These are phyloP conservation scores for Toxotes lorentzi DNA, from an alignment of 2,797 vertebrate species.

Conservation along the genomic window DNA sequence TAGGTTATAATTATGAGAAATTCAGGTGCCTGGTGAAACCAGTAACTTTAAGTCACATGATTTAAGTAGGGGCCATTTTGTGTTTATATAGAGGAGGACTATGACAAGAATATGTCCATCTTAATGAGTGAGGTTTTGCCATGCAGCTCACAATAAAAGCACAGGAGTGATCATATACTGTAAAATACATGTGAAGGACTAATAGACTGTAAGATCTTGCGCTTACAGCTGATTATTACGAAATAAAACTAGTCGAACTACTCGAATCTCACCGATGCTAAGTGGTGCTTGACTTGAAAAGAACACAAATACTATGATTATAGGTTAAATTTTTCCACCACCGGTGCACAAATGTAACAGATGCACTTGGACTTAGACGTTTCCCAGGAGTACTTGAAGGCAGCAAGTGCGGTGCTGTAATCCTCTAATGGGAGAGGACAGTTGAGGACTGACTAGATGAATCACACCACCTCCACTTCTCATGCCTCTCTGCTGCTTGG, in stretches of 20 bases:
- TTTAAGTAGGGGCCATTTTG: neutral
- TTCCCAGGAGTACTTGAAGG: slow-evolving; percentile 36
- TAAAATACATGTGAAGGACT: neutral
- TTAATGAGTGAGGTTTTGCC: neutral
- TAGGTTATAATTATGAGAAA: neutral
- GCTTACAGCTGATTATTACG: neutral
- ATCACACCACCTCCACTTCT: slow-evolving; percentile 50
- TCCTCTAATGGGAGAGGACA: slow-evolving; percentile 23
- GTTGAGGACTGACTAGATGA: slow-evolving; percentile 25
- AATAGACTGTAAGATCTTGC: neutral
- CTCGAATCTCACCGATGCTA: neutral
- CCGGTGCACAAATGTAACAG: neutral
- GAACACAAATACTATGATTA: neutral
- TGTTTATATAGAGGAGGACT: too few species aligned
- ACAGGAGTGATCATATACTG: neutral
- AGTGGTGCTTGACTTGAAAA: neutral
- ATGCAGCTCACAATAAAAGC: neutral
- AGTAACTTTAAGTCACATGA: neutral
- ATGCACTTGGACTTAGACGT: neutral
- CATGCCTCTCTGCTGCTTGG: slow-evolving; percentile 4
- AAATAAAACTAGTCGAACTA: neutral
- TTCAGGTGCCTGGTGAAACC: neutral
- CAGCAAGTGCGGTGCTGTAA: slow-evolving; percentile 37
- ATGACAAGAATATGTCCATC: too few species aligned
- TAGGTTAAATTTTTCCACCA: neutral